Base-by-base conservation (phyloP, 2,113 vertebrate genomes). In the Origma solitaria region DNA sequence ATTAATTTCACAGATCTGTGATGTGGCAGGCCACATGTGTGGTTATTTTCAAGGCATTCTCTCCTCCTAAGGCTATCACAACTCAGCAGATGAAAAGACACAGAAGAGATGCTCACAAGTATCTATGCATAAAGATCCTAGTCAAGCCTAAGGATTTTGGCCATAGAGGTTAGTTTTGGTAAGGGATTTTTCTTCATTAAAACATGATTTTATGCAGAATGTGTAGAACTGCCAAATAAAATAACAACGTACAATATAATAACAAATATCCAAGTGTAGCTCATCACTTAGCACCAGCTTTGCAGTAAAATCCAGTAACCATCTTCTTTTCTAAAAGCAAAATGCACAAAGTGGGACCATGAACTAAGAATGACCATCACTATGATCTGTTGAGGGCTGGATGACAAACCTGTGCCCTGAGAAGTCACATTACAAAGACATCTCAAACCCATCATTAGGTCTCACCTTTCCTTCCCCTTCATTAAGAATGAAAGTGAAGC, bases 401-500 rank as follows among this genome's bases (percentile, higher is more conserved):
- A 50, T 58, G 73, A 69, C 68, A 81, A 92, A 84, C 17, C 40
- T 50, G 6, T 6, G 33, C 10, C 7, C 24, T 8, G 30, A 53
- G 40, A 90, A 82, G 45, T 44, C 83, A 66, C 56, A 9, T 81
- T 91, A 86, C 65, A 69, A 80, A 79, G 44, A 57, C 42, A 66
- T 35, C 49, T 38, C 31, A 51, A 51, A 58, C 37, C 13, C 64
- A 7, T 44, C 66, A 82, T 89, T 28, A 86, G 51, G 38, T 91
- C 66, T 87, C 95, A 91, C 70, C 73, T 92, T 82, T 92, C 70
- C 53, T 64, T 77, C 77, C 72, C 66, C 87, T 87, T 79, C 24
- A 7, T 76, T 60, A 86, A 69, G 70, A 86, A 88, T 3, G 83
- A 93, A 95, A 93, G 86, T 56, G 79, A 91, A 85, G 49, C n/a